Evolutionary conservation across 35 echinoderm and acorn worm genomes (phyloP).

Genomic region (Ophiothrix spiculata): DNA sequence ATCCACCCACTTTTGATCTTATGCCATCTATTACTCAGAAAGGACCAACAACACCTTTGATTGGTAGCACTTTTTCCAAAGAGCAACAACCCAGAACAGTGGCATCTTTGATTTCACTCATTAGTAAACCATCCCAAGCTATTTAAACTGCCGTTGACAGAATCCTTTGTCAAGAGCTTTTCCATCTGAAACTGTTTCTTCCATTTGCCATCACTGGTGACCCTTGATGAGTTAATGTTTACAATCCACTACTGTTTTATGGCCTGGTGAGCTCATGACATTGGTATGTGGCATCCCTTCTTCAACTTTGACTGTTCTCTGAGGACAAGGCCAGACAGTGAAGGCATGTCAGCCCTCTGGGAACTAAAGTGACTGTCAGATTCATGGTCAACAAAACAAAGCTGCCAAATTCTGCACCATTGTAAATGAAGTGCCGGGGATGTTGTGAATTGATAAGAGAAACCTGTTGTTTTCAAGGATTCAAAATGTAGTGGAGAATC

Average conservation of each 20-base stretch:
- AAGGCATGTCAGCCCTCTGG: neutral
- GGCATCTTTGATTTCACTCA: no score
- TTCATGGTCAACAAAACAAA: neutral
- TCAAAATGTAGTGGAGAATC: neutral
- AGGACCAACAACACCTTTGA: no score
- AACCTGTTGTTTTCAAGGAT: neutral
- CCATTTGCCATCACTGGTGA: neutral
- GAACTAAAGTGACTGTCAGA: neutral
- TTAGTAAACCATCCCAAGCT: no score
- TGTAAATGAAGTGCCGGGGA: no score
- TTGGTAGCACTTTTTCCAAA: no score
- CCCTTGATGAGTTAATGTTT: neutral
- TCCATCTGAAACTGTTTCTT: neutral
- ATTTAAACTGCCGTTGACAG: neutral
- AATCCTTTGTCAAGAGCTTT: neutral
- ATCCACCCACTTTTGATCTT: no score
- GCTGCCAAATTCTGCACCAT: no score
- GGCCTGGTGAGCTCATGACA: neutral
- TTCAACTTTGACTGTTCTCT: neutral
- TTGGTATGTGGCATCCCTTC: neutral
- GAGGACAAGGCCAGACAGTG: constrained; percentile 2
- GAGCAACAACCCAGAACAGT: no score
- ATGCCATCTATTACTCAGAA: no score
- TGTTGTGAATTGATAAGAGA: neutral
- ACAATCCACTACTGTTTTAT: neutral